Percentiles rank a stretch among this genome's conserved stretches.
These are phyloP conservation scores for Aphidius gifuensis DNA, from an alignment of 1,140 invertebrate species.

Conservation along the genomic window DNA sequence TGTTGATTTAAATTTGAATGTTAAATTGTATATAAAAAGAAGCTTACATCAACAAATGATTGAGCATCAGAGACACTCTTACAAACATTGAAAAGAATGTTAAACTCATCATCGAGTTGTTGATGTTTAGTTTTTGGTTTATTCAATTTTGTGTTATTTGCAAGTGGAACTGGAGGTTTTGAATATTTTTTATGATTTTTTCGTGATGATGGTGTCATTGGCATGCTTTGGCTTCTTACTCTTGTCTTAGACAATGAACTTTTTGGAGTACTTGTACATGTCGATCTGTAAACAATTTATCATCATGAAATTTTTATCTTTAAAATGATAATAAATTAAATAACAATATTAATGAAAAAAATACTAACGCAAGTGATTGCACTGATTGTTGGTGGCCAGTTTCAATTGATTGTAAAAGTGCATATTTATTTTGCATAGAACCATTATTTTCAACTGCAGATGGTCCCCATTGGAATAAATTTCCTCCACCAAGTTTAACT, in stretches of 20 bases:
- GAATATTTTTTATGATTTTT: constrained; percentile 32
- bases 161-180: constrained; percentile 20
- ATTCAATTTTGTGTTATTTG: too few species aligned
- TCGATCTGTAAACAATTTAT: constrained; percentile 41
- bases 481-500: constrained; percentile 47
- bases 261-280: constrained; percentile 43
- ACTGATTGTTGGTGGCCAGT: constrained; percentile 37
- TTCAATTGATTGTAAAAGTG: constrained; percentile 46
- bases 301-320: constrained; percentile 28
- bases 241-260: constrained; percentile 40
- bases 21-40: too few species aligned
- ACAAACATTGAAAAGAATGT: constrained; percentile 24
- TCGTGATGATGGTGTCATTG: constrained; percentile 37
- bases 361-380: constrained; percentile 47
- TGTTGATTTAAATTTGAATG: constrained; percentile 27
- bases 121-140: too few species aligned
- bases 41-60: too few species aligned
- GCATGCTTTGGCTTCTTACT: constrained; percentile 27
- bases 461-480: constrained; percentile 39
- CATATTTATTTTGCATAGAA: constrained; percentile 50
- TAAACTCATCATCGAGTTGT: too few species aligned
- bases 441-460: constrained; percentile 30
- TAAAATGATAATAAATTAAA: too few species aligned
- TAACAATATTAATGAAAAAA: not conserved
- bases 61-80: constrained; percentile 27